Base-by-base conservation (phyloP, 1,140 invertebrate genomes). In the Macrobrachium nipponense region DNA sequence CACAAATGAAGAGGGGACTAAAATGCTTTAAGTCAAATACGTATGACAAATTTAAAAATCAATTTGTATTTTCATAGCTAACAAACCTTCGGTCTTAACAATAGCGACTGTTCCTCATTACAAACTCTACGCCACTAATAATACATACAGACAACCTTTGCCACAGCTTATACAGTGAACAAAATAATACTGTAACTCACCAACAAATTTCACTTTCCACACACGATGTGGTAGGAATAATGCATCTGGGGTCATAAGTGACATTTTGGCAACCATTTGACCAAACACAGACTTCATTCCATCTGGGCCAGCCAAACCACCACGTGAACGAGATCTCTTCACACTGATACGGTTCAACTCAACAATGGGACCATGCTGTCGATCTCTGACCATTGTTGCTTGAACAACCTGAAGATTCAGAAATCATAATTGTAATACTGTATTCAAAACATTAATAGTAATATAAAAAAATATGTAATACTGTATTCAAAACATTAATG, bases 191-290 rank as follows among this genome's bases (percentile, higher is more conserved):
- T n/a, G n/a, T 36, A 14, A 43, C 95, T 93, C 90, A 95, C 96
- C 97, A 2, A 98, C 96, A 92, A 99, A 98, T 91, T 99, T 98
- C 12, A 99, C 98, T 93, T 99, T 99, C 98, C 98, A 99, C 2
- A 98, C 95, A 85, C 98, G 92, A 90, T 98, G 97, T 17, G 97
- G 97, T 60, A 99, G 91, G 79, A 97, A 96, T 0, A 98, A 92
- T 2, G 96, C 95, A 89, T 98, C 97, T 87, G 96, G 95, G 6
- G 95, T 96, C 20, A 98, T 93, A 15, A 96, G 92, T 11, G 95
- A 94, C 92, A 98, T 94, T 89, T 98, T 97, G n/a, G 94, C 93
- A 2, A 97, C 95, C 96, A 99, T 97, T 92, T 99, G 98, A 0
- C 97, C 97, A 92, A 99, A 98, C 5, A 99, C 97, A 17, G 97